A percentile compares a stretch with the other conserved stretches of the same genome.
Evolutionary conservation across 2,888 invertebrate genomes (phyloP).

Genomic region (Sisyra nigra): DNA sequence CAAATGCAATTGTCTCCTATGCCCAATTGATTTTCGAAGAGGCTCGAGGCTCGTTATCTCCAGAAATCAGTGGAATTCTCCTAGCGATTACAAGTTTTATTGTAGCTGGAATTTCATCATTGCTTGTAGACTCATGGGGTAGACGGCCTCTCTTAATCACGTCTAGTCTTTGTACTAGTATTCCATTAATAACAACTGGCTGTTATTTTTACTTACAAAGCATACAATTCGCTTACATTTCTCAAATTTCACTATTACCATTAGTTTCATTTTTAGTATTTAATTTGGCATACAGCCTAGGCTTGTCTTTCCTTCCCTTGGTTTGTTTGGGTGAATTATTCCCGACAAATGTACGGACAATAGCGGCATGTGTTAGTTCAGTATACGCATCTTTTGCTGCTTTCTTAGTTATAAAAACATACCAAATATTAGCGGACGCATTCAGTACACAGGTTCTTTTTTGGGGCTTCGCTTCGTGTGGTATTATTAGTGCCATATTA

Average conservation of each 20-base stretch:
- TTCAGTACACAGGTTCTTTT: conserved; percentile 22
- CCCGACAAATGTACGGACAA: conserved; percentile 28
- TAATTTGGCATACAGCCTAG: conserved; percentile 25
- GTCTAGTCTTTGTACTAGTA: conserved; percentile 23
- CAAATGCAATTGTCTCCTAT: conserved; percentile 37
- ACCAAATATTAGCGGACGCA: conserved; percentile 18
- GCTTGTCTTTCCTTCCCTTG: conserved; percentile 27
- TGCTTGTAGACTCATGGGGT: conserved; percentile 33
- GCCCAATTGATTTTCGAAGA: conserved; percentile 27
- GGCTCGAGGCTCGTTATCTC: conserved; percentile 20
- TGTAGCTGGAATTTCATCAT: conserved; percentile 32
- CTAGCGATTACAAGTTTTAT: conserved; percentile 29
- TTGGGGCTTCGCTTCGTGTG: conserved; percentile 21
- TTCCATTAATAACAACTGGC: conserved; percentile 20
- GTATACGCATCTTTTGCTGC: conserved; percentile 25
- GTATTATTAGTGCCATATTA: conserved; percentile 18
- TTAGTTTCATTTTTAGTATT: conserved; percentile 23
- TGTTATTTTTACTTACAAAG: conserved; percentile 23
- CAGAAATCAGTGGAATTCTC: conserved; percentile 11
- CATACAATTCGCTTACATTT: conserved; percentile 16
- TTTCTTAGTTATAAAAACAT: conserved; percentile 24
- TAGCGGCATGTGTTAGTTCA: conserved; percentile 29
- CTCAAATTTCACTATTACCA: conserved; percentile 22
- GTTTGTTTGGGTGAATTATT: conserved; percentile 28
- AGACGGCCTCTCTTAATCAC: conserved; percentile 27